These are phyloP conservation scores for Buphagus erythrorhynchus DNA, from an alignment of 2,797 vertebrate species.

Conservation along the genomic window DNA sequence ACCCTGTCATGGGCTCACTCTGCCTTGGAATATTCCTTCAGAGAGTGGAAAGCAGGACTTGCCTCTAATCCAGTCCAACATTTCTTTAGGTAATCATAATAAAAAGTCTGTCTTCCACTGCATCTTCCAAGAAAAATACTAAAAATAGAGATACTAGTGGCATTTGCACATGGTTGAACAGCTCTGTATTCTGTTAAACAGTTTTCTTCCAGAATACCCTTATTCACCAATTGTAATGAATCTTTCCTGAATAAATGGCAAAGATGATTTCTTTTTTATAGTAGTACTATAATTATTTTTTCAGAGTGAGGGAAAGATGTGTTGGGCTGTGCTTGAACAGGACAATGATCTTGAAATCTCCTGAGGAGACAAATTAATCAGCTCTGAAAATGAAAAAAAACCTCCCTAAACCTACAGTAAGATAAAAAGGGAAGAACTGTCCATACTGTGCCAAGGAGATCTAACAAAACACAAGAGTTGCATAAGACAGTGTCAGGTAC, in stretches of 20 bases:
- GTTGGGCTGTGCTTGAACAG: neutral
- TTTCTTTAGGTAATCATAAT: neutral
- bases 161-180: neutral
- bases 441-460: neutral
- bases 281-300: neutral
- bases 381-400: neutral
- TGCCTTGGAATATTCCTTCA: neutral
- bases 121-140: neutral
- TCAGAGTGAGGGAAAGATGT: neutral
- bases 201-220: slow-evolving; percentile 6
- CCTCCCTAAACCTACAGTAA: neutral
- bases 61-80: neutral
- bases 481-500: neutral
- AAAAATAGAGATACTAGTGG: neutral
- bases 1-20: neutral
- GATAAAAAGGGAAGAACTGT: neutral
- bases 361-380: neutral
- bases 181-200: neutral
- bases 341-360: neutral
- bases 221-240: neutral
- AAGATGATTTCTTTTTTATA: neutral
- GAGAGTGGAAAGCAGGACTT: neutral
- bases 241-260: slow-evolving; percentile 24
- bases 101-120: neutral
- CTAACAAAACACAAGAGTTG: neutral